Percentiles rank a stretch among this genome's conserved stretches.
phyloP scores from a whole-genome alignment of 1,140 invertebrate species.

The Meloidogyne chitwoodi region DNA sequence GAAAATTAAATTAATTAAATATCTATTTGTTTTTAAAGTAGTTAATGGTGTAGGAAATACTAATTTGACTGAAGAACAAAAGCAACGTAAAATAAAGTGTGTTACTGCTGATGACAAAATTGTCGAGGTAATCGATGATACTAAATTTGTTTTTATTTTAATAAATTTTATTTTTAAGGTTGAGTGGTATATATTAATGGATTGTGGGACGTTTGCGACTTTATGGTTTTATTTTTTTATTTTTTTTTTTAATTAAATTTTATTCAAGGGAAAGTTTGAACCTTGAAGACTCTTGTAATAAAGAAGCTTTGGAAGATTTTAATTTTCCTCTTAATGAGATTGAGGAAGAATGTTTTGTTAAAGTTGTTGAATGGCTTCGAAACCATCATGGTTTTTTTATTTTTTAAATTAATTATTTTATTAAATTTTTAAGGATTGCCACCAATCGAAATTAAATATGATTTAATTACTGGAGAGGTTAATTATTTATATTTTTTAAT shows the following conservation, averaged over 20 bases:
- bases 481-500: background rate
- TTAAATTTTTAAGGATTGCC: background rate
- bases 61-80: slow-evolving; percentile 10
- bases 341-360: background rate
- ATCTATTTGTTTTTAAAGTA: background rate
- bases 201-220: background rate
- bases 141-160: too few species aligned
- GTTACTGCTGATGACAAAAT: background rate
- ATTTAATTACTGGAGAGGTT: background rate
- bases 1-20: too few species aligned
- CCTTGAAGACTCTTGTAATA: background rate
- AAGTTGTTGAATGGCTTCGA: slow-evolving; percentile 4
- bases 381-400: slow-evolving; percentile 3
- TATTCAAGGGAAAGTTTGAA: slow-evolving; percentile 1
- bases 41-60: background rate
- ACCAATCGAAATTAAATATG: background rate
- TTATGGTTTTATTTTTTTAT: background rate
- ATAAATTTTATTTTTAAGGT: background rate
- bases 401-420: background rate
- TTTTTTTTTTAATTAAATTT: background rate
- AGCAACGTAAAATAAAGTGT: slow-evolving; percentile 4
- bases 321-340: slow-evolving; percentile 17
- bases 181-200: slow-evolving; percentile 1
- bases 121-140: background rate
- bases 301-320: background rate